phyloP scores from a whole-genome alignment of 2,797 vertebrate genomes.

The Taeniopygia guttata region DNA sequence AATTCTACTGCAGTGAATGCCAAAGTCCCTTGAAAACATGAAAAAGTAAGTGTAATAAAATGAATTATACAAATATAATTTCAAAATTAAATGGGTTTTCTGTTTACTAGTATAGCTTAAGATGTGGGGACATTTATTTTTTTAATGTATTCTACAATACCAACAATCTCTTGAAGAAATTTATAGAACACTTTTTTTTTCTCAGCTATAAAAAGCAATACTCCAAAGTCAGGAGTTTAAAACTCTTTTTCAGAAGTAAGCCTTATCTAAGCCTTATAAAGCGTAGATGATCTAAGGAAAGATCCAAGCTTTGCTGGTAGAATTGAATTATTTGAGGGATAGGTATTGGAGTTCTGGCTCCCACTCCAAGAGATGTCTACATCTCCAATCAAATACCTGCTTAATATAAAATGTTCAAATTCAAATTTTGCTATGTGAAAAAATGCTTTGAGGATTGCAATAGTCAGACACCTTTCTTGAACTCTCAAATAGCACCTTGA shows the following conservation, averaged over 20 bases:
- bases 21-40: background rate
- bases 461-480: background rate
- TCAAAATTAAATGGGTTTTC: background rate
- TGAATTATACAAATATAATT: background rate
- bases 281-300: background rate
- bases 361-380: background rate
- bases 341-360: background rate
- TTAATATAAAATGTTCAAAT: background rate
- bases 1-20: background rate
- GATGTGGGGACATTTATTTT: background rate
- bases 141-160: background rate
- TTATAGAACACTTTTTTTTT: background rate
- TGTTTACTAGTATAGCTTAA: background rate
- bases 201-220: background rate
- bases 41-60: background rate
- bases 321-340: background rate
- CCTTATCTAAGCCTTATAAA: background rate
- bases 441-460: background rate
- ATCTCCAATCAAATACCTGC: background rate
- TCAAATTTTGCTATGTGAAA: background rate
- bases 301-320: background rate
- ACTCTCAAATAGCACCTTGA: background rate
- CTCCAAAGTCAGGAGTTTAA: background rate
- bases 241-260: background rate
- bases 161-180: background rate